A percentile compares a stretch with the other conserved stretches of the same genome.
These are phyloP conservation scores for Monomorium pharaonis DNA, from an alignment of 1,140 invertebrate genomes.

Conservation along the genomic window DNA sequence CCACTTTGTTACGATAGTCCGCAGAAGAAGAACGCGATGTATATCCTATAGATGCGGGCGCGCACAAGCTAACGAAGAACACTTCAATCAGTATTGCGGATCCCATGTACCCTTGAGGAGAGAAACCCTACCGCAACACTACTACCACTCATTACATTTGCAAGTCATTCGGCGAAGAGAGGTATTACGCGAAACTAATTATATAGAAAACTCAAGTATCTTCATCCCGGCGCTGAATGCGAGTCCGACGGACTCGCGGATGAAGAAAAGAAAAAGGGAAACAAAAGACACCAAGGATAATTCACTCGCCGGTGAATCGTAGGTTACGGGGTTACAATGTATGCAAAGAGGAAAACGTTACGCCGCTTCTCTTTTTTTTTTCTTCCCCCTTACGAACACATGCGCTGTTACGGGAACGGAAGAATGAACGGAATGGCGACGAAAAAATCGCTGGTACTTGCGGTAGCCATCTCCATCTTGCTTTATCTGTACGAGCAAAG, in stretches of 20 bases:
- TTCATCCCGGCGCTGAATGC: conserved; percentile 43
- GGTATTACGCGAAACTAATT: conserved; percentile 61
- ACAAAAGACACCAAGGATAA: conserved; percentile 44
- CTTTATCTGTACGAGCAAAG: conserved; percentile 12
- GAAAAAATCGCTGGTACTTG: conserved; percentile 63
- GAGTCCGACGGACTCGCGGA: not conserved
- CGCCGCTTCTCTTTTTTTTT: conserved; percentile 1
- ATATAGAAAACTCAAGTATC: conserved; percentile 59
- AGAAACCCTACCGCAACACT: conserved; percentile 44
- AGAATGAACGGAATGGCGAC: conserved; percentile 27
- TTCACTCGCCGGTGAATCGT: conserved; percentile 34
- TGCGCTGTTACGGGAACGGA: conserved; percentile 33
- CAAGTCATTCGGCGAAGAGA: conserved; percentile 56
- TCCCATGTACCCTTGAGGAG: conserved; percentile 13
- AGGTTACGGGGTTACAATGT: conserved; percentile 58
- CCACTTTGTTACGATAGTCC: conserved; percentile 52
- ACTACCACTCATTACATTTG: conserved; percentile 56
- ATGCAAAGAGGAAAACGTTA: conserved; percentile 51
- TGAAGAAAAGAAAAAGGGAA: conserved; percentile 11
- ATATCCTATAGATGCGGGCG: conserved; percentile 35
- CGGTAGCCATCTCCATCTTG: conserved; percentile 24
- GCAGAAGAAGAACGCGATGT: conserved; percentile 32
- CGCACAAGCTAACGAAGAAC: conserved; percentile 51
- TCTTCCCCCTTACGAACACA: conserved; percentile 32
- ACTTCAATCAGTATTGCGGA: conserved; percentile 43